Evolutionary conservation across 2,113 vertebrate genomes (phyloP).

Genomic region (Bufo gargarizans): DNA sequence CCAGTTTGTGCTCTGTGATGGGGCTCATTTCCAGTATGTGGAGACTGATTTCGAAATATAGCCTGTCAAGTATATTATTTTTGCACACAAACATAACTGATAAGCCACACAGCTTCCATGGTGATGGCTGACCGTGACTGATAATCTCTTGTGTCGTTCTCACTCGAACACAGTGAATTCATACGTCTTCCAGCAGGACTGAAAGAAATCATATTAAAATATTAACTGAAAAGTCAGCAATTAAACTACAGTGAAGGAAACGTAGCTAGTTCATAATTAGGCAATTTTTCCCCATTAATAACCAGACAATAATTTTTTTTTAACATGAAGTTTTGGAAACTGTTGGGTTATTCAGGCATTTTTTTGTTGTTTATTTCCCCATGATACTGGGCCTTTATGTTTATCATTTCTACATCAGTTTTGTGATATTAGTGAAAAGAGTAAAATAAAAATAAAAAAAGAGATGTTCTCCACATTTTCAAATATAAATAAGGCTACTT

Average conservation of each 20-base stretch:
- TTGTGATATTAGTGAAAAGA: too few relatives aligned
- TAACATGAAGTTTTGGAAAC: too few relatives aligned
- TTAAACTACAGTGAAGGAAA: neutral
- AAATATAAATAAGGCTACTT: too few relatives aligned
- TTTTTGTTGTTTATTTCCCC: too few relatives aligned
- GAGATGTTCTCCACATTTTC: too few relatives aligned
- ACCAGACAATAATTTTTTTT: too few relatives aligned
- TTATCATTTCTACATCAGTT: too few relatives aligned
- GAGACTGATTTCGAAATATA: slow-evolving; percentile 35
- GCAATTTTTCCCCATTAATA: too few relatives aligned
- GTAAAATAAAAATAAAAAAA: too few relatives aligned
- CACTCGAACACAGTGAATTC: neutral
- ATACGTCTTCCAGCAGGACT: neutral
- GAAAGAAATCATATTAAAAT: neutral
- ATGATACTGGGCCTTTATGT: too few relatives aligned
- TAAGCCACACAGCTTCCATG: neutral
- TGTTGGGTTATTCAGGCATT: too few relatives aligned
- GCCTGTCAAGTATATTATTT: neutral
- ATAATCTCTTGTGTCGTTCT: neutral
- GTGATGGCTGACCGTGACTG: neutral
- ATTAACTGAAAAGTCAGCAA: neutral
- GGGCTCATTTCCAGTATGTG: slow-evolving; percentile 58
- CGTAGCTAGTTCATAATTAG: too few relatives aligned
- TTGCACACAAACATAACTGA: neutral
- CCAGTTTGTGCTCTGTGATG: slow-evolving; percentile 57